Base-by-base conservation (phyloP, 37 sponge, comb jelly and placozoan species). In the Eunapius fragilis region DNA sequence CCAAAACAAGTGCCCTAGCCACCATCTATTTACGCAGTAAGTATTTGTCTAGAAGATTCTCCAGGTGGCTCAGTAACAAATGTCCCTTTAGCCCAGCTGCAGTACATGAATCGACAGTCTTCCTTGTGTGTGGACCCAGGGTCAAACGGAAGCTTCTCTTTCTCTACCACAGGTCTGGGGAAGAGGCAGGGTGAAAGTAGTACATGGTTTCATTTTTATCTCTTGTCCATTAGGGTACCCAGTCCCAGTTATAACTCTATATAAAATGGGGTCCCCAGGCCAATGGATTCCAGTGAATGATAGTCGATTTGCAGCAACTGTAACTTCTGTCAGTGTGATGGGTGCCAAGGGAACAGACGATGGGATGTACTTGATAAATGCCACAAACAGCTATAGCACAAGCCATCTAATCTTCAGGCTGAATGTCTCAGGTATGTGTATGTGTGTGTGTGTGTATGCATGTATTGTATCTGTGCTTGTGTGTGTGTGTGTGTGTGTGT, bases 401-500 rank as follows among this genome's bases (percentile, higher is more conserved):
- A 26, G 7, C 37, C 37, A 36, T 5, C 33, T 33, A 47, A 17
- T 19, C 77, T 76, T 37, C 35, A 26, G 31, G 30, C 13, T 72
- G 31, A 72, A 33, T 72, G 30, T 30, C 31, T 72, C 73, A 72
- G 30, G 30, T 30, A 33, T 30, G 31, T 10, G 7, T 25, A 31
- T 32, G 32, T 76, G 76, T 24, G 6, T 75, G 32, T 78, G 78
- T 78, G 49, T 41, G 47, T 37, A 49, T 37, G 47, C 41, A 50
- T 37, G 17, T 78, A 35, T 27, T 25, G 75, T 50, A 68, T n/a
- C 32, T n/a, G 32, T 68, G 32, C 10, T 6, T 5, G 36, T 17
- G 7, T 75, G 76, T 75, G 79, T 47, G n/a, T 37, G n/a, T 67
- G 69, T 80, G 28, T 75, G 76, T 13, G 58, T 89, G 69, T 83